Evolutionary conservation across 2,113 vertebrate genomes (phyloP), one percentile per base, ranked within the genome.

Genomic region (Lota lota): DNA sequence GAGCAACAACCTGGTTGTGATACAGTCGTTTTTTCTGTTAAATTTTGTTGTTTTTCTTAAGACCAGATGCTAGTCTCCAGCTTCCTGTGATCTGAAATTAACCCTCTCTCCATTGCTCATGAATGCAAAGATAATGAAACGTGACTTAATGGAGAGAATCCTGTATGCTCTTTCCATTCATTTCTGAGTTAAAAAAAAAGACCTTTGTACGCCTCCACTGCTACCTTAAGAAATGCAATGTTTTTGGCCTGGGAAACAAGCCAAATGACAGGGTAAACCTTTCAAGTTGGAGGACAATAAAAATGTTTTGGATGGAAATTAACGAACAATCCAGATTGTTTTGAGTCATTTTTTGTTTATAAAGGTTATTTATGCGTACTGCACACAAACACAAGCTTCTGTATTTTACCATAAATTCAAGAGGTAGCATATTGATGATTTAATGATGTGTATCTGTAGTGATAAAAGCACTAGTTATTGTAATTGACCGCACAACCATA

Each of bases 221-320:
- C 84, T 86, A 83, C 83, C 80, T 83, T 85, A 88, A 80, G 80
- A 88, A 86, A 88, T 87, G 85, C 83, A 81, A 85, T 83, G 89
- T 88, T 85, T 85, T 86, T 87, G 85, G 86, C 79, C 83, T 28
- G 14, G 65, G 60, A 57, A 75, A 79, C 22, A 61, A 72, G 82
- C 73, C 83, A 82, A 86, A 83, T 61, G 73, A 85, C 87, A 85
- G 89, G 86, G 84, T 88, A 85, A 87, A 73, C 79, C 77, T 83
- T 89, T 84, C 70, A 81, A 85, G 85, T 81, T 76, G 85, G 88
- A 88, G 86, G 85, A 88, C 78, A 90, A 88, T 90, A 88, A 89
- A 90, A 78, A 77, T 77, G 84, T 85, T 88, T 89, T 88, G 88
- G 79, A 89, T 88, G 88, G 85, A 89, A 88, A 88, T 79, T 20